Conservation (phyloP, 1,140 invertebrate genomes). For the Drosophila aff. region DNA sequence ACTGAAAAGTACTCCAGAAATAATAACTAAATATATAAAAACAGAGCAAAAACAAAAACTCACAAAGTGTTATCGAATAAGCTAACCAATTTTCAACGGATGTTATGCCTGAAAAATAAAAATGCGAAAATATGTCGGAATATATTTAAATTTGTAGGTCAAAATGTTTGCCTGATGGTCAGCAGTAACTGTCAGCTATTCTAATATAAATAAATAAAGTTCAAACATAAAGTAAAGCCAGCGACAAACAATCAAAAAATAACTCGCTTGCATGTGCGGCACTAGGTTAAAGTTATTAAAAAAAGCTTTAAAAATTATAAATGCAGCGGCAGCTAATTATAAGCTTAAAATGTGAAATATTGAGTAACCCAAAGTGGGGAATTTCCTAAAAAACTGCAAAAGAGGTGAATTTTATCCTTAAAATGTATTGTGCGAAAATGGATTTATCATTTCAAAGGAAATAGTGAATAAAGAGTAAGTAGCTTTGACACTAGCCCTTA, state of each 20-base stretch:
- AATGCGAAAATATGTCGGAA: conserved; percentile 1
- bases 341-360: conserved; percentile 12
- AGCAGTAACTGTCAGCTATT: background rate
- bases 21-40: conserved; percentile 8
- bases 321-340: background rate
- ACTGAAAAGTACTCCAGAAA: background rate
- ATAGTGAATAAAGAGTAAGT: conserved; percentile 8
- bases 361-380: background rate
- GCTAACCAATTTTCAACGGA: conserved; percentile 26
- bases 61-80: conserved; percentile 11
- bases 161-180: conserved; percentile 13
- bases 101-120: conserved; percentile 10
- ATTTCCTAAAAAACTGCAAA: background rate
- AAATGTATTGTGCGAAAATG: background rate
- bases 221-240: conserved; percentile 4
- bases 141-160: conserved; percentile 16
- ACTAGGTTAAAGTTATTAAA: conserved; percentile 1
- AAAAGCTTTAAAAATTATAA: conserved; percentile 9
- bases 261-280: background rate
- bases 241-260: conserved; percentile 5
- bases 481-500: background rate
- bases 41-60: conserved; percentile 6
- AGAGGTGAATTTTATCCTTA: no score
- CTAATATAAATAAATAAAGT: conserved; percentile 9
- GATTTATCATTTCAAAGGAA: background rate